Conservation (phyloP, 1,140 invertebrate genomes). For the Drosophila bifasciata region DNA sequence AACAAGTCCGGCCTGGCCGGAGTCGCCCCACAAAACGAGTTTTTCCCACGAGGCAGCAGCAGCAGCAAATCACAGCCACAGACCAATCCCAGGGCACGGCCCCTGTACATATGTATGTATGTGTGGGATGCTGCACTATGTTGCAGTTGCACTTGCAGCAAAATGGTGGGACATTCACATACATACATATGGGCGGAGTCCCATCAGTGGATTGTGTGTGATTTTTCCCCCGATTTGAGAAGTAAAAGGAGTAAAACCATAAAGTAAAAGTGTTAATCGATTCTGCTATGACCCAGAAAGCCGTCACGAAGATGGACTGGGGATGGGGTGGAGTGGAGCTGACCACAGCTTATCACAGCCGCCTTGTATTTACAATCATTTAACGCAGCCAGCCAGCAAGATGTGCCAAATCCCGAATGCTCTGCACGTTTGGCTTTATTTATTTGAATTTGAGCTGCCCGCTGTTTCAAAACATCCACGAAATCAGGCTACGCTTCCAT, state of each 20-base stretch:
- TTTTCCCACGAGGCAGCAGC: not conserved
- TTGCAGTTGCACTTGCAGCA: conserved; percentile 16
- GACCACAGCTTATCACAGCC: not conserved
- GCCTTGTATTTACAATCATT: conserved; percentile 2
- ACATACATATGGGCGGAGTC: too few species aligned
- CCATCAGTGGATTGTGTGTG: too few species aligned
- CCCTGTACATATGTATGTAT: not conserved
- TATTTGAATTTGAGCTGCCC: conserved; percentile 14
- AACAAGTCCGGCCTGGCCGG: too few species aligned
- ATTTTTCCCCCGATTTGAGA: not conserved
- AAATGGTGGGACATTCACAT: conserved; percentile 22
- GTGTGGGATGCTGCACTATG: conserved; percentile 23
- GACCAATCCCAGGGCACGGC: conserved; percentile 38
- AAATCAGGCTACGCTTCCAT: too few species aligned
- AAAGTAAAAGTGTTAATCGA: too few species aligned
- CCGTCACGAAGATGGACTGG: too few species aligned
- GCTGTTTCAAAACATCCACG: too few species aligned
- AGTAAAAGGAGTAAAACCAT: too few species aligned
- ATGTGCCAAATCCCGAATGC: not conserved
- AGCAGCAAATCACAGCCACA: conserved; percentile 39
- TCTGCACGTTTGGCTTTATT: not conserved
- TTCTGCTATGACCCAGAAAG: too few species aligned
- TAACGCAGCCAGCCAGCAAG: too few species aligned
- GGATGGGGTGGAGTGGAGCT: too few species aligned
- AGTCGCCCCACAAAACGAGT: conserved; percentile 17